phyloP scores from a whole-genome alignment of 2,888 invertebrate species.

The Plebejus melissa region DNA sequence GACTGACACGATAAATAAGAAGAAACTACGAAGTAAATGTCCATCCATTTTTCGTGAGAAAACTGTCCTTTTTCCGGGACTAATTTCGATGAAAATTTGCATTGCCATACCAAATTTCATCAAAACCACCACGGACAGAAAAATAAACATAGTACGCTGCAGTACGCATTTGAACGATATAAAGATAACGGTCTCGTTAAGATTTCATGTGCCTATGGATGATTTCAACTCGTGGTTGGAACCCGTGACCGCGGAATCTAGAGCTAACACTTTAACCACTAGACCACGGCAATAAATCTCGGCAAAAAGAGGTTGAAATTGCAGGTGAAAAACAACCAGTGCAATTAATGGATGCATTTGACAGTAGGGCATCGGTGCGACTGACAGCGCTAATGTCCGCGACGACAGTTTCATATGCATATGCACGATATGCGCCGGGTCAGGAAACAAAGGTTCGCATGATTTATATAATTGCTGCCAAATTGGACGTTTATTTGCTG shows the following conservation, averaged over 20 bases:
- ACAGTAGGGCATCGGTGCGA: conserved; percentile 29
- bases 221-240: neutral
- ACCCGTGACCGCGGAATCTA: neutral
- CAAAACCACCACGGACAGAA: too few relatives aligned
- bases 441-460: conserved; percentile 31
- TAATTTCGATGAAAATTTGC: too few relatives aligned
- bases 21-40: too few relatives aligned
- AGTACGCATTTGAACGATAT: too few relatives aligned
- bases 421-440: conserved; percentile 13
- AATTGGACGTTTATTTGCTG: conserved; percentile 25
- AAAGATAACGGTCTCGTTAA: neutral
- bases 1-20: neutral
- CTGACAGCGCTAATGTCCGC: conserved; percentile 32
- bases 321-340: conserved; percentile 33
- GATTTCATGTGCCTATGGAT: neutral
- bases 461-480: conserved; percentile 29
- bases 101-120: too few relatives aligned
- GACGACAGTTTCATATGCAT: conserved; percentile 34
- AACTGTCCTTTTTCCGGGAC: too few relatives aligned
- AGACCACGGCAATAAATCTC: neutral
- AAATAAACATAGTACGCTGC: too few relatives aligned
- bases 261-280: neutral
- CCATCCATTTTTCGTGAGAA: too few relatives aligned
- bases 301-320: conserved; percentile 8
- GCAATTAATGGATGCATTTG: conserved; percentile 29